These are phyloP conservation scores for Atta cephalotes DNA, from an alignment of 1,140 invertebrate species.

Conservation along the genomic window DNA sequence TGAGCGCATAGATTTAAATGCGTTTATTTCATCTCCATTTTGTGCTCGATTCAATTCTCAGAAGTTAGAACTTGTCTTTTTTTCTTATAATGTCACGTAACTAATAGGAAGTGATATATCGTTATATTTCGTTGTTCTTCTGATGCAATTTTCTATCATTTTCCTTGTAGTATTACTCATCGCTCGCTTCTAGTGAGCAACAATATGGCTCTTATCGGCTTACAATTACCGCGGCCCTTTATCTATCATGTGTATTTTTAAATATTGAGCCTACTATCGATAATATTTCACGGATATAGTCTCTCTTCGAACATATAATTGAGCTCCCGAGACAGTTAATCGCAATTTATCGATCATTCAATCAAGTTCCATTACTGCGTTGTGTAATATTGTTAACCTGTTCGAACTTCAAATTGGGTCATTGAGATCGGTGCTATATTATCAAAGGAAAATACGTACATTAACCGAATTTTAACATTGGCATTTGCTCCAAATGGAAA, in stretches of 20 bases:
- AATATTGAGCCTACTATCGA: not conserved
- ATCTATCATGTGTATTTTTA: not conserved
- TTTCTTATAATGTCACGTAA: not conserved
- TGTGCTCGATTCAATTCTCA: not conserved
- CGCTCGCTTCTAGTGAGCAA: not conserved
- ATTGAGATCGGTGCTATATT: conserved; percentile 15
- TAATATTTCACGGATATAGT: not conserved
- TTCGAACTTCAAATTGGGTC: conserved; percentile 42
- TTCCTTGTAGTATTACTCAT: conserved; percentile 5
- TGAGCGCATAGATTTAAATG: not conserved
- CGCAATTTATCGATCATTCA: conserved; percentile 46
- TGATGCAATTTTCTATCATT: conserved; percentile 6
- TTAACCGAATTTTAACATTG: conserved; percentile 9
- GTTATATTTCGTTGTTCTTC: not conserved
- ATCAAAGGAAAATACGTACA: conserved; percentile 20
- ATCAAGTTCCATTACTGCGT: conserved; percentile 39
- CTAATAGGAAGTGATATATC: not conserved
- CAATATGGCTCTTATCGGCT: not conserved
- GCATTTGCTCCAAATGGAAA: not conserved
- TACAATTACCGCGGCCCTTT: not conserved
- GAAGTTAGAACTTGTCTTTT: not conserved
- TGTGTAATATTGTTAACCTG: conserved; percentile 48
- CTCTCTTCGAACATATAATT: not conserved
- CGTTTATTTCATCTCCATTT: not conserved
- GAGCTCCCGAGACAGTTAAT: conserved; percentile 24